Evolutionary conservation across 1,140 invertebrate species (phyloP).

Genomic region (Solenopsis fugax): DNA sequence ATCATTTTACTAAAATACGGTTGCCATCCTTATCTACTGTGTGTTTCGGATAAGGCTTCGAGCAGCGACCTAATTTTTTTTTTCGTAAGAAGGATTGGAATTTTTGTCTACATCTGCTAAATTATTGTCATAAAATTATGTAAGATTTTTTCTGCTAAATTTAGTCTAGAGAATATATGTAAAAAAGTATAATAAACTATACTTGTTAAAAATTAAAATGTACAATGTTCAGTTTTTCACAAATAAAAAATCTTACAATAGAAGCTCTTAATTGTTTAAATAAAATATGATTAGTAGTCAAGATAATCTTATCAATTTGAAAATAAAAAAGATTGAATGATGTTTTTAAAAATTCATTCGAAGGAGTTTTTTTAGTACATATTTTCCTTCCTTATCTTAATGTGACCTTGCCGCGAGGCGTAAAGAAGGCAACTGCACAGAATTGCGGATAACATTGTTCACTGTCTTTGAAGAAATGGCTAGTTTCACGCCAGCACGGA

Average conservation of each 20-base stretch:
- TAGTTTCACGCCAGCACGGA: constrained; percentile 74
- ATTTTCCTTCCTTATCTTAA: background rate
- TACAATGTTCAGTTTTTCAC: background rate
- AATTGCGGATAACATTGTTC: constrained; percentile 80
- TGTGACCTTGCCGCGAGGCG: constrained; percentile 41
- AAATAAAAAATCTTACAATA: background rate
- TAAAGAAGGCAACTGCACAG: constrained; percentile 52
- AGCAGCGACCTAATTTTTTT: constrained; percentile 12
- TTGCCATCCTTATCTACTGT: background rate
- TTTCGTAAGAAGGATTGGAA: background rate
- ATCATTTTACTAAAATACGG: background rate
- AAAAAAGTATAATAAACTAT: background rate
- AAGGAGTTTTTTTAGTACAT: background rate
- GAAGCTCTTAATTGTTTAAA: background rate
- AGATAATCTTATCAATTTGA: background rate
- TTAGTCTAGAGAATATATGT: background rate
- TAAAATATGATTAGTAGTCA: background rate
- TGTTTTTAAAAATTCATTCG: background rate
- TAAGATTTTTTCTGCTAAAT: background rate
- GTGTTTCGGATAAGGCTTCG: background rate
- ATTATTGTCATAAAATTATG: background rate
- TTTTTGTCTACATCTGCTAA: background rate
- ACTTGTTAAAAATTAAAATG: background rate
- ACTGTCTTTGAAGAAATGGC: constrained; percentile 76
- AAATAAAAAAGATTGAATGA: background rate